phyloP scores from a whole-genome alignment of 2,797 vertebrate genomes.

The Perodicticus potto region DNA sequence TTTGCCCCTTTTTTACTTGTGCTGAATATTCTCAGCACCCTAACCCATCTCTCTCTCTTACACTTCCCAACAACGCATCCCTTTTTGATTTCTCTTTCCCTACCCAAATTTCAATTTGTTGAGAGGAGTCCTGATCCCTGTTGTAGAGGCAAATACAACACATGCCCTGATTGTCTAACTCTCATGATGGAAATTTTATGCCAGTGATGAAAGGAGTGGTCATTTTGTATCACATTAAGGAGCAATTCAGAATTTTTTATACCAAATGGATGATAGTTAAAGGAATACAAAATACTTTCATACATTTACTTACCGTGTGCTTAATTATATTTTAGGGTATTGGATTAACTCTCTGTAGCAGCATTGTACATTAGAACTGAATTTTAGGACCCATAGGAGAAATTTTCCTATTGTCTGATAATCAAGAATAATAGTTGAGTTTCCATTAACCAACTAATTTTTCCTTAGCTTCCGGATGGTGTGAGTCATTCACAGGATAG shows the following conservation, averaged over 20 bases:
- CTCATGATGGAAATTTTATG: neutral
- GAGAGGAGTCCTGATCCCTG: neutral
- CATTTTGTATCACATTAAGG: neutral
- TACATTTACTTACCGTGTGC: neutral
- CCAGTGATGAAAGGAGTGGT: neutral
- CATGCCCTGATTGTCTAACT: neutral
- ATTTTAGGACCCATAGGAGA: neutral
- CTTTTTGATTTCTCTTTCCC: neutral
- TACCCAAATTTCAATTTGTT: neutral
- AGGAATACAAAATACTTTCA: neutral
- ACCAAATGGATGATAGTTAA: neutral
- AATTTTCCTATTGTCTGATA: neutral
- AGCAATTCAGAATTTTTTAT: neutral
- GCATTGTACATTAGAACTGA: neutral
- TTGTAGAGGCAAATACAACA: neutral
- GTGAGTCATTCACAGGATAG: neutral
- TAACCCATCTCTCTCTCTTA: neutral
- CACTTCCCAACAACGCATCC: neutral
- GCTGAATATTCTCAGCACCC: neutral
- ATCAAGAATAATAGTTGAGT: neutral
- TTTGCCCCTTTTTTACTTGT: neutral
- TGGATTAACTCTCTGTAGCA: neutral
- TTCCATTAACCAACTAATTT: neutral
- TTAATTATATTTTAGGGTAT: neutral
- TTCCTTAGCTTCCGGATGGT: neutral